Base-by-base conservation (phyloP, 1,140 invertebrate genomes). In the Trypoxylus dichotomus region DNA sequence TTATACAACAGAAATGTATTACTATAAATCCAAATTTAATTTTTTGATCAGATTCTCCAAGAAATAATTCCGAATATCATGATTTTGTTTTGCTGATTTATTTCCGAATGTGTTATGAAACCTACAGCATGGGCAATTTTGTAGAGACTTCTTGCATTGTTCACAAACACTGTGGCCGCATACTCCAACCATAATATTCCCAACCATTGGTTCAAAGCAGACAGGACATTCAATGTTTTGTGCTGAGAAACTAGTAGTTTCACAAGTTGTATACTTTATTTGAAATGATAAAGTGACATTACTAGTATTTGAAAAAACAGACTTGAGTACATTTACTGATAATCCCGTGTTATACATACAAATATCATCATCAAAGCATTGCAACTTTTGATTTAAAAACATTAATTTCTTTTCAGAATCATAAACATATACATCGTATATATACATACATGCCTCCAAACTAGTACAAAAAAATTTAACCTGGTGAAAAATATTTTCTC, bases 321-420 rank as follows among this genome's bases (percentile, higher is more conserved):
- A 29, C 24, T 25, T 19, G 10, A 68, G 60, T 68, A 15, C 27
- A 10, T 68, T 3, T 1, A 27, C 13, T 2, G 60, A 24, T 29
- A 68, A 68, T 24, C 7, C 21, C 1, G 60, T 68, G 27, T 68
- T 68, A 1, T 3, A 68, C 21, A 25, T 13, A 27, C 27, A 8
- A 11, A 7, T 68, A 3, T 29, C 60, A 15, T 29, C 60, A 25
- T 68, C 60, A 68, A 68, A 68, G 24, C 60, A 24, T 29, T 68
- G 60, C 24, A 68, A 27, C 24, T 68, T 68, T 13, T 68, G 60
- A 68, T 68, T 68, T 2, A 68, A 68, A 68, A 24, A 68, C 60
- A 24, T 68, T 68, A 68, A 27, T 24, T 68, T 68, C 7, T 68
- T 68, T 25, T 68, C 19, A 1, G 21, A 10, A 27, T 68, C 60